phyloP scores from a whole-genome alignment of 2,888 invertebrate genomes.

The Leptarthrus brevirostris region DNA sequence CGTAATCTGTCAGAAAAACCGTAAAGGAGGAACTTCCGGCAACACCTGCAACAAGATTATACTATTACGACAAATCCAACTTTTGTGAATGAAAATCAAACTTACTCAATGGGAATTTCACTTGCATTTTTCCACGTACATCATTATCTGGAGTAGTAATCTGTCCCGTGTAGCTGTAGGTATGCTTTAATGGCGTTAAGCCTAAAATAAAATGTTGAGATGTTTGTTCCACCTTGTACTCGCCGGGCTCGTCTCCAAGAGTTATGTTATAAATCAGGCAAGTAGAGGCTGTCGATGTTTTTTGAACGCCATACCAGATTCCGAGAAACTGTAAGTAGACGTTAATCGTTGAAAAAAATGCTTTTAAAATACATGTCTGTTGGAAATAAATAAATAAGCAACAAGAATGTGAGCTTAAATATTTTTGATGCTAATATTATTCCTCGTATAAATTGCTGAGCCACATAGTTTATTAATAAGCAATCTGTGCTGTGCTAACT shows the following conservation, averaged over 20 bases:
- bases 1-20: slow-evolving; percentile 80
- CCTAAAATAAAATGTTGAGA: slow-evolving; percentile 78
- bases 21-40: slow-evolving; percentile 81
- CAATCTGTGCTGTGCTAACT: no score
- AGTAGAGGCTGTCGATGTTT: slow-evolving; percentile 82
- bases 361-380: no score
- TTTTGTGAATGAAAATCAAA: no score
- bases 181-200: slow-evolving; percentile 80
- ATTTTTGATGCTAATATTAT: no score
- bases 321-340: slow-evolving; percentile 81
- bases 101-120: slow-evolving; percentile 84
- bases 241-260: slow-evolving; percentile 74
- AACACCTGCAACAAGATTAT: slow-evolving; percentile 69
- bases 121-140: slow-evolving; percentile 78
- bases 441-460: no score
- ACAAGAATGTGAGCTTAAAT: no score
- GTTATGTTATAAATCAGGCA: slow-evolving; percentile 86
- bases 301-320: slow-evolving; percentile 84
- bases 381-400: no score
- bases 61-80: no score
- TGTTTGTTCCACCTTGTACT: slow-evolving; percentile 77
- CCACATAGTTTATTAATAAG: no score
- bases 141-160: slow-evolving; percentile 74
- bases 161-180: slow-evolving; percentile 81
- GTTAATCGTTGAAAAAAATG: no score